Percentiles rank a stretch among this genome's conserved stretches.
These are phyloP conservation scores for Platynereis dumerilii DNA, from an alignment of 2,888 invertebrate species.

Conservation along the genomic window DNA sequence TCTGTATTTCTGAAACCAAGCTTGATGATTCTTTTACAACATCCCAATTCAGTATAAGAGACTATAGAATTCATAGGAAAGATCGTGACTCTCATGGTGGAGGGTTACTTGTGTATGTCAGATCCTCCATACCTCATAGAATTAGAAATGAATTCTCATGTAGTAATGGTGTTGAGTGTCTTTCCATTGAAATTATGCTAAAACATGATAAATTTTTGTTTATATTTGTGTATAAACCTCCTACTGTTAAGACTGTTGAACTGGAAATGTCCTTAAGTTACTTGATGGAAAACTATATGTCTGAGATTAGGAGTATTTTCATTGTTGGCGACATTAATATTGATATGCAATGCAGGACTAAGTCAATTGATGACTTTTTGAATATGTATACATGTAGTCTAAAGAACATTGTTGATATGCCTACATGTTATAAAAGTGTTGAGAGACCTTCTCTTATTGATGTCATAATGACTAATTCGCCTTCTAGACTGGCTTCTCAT, in stretches of 20 bases:
- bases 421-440: constrained; percentile 1
- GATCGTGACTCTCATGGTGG: neutral
- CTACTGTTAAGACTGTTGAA: neutral
- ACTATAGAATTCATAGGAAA: neutral
- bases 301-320: neutral
- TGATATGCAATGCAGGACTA: neutral
- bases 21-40: neutral
- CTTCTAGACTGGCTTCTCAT: neutral
- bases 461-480: neutral
- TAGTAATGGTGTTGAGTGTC: neutral
- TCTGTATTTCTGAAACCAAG: neutral
- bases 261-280: neutral
- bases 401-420: neutral
- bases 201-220: neutral
- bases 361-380: neutral
- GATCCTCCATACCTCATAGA: neutral
- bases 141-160: neutral
- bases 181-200: neutral
- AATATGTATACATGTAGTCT: neutral
- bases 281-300: neutral
- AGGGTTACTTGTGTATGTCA: neutral
- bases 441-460: neutral
- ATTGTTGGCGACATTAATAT: neutral
- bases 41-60: neutral
- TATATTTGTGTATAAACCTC: neutral